Base-by-base conservation (phyloP, 2,113 vertebrate genomes). In the Pseudonaja textilis region DNA sequence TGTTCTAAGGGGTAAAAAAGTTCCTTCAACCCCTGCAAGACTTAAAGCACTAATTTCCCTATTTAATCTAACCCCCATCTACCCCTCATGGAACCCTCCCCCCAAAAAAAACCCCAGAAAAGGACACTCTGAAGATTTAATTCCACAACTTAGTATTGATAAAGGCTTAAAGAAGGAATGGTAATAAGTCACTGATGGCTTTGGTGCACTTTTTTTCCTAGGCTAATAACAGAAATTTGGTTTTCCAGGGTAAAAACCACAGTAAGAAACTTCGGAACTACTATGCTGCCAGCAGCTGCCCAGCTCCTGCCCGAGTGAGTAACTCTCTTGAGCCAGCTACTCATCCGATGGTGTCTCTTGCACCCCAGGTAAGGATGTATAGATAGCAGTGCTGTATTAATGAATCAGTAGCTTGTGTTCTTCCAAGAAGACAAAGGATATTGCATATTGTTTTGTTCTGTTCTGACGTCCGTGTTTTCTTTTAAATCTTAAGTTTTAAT, bases 261-360 rank as follows among this genome's bases (percentile, higher is more conserved):
- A 98, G 98, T 97, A 99, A 99, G 97, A 99, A 99, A 95, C 97
- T 99, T 90, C 98, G 99, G 90, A 99, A 99, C 97, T 99, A 99
- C 97, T 99, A 98, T 95, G 99, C 99, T 95, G 99, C 99, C 25
- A 99, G 98, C 95, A 99, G 99, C 93, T 99, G 99, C 95, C 98
- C 98, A 0, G 98, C 98, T 87, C 98, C 99, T 95, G 97, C 99
- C 96, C 98, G 98, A 96, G 97, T 99, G 98, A 98, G 97, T 94
- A 98, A 97, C 61, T 95, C 95, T 0, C 97, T 97, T 6, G 99
- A 99, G 96, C 94, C 98, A 91, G 96, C 96, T 20, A 97, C 98
- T 3, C 96, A 98, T 93, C 98, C 98, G 57, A 93, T 97, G 90
- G 94, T 97, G 89, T 97, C 99, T 59, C 98, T 97, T 94, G 96